A percentile compares a stretch with the other conserved stretches of the same genome.
Evolutionary conservation across 2,888 invertebrate species (phyloP).

Genomic region (Zootermopsis nevadensis): DNA sequence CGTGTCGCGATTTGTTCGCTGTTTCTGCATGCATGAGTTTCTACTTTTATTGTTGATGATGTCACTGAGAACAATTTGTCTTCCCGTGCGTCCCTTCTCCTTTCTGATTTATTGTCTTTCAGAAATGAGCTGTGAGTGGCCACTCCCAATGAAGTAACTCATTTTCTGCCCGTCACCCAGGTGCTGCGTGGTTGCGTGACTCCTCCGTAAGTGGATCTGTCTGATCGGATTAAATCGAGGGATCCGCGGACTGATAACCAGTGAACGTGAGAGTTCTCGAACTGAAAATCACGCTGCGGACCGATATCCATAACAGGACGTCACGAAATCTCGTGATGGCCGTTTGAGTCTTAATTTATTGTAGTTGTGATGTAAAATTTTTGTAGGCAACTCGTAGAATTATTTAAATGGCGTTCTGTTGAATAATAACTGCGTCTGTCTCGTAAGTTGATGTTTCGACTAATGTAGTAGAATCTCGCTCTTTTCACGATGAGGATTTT

Average conservation of each 20-base stretch:
- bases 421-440: background rate
- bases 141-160: conserved; percentile 26
- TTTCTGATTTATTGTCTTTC: conserved; percentile 32
- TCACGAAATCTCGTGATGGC: background rate
- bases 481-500: too few species aligned
- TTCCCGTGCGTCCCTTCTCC: conserved; percentile 15
- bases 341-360: background rate
- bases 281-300: conserved; percentile 20
- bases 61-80: conserved; percentile 19
- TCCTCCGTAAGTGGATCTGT: conserved; percentile 28
- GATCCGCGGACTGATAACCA: background rate
- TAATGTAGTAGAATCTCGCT: background rate
- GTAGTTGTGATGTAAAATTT: conserved; percentile 2
- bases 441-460: background rate
- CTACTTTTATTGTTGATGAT: background rate
- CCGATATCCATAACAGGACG: background rate
- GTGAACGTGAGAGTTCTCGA: conserved; percentile 19
- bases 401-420: background rate
- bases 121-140: conserved; percentile 47
- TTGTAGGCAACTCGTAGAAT: background rate
- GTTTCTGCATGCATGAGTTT: background rate
- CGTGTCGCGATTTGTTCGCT: too few species aligned
- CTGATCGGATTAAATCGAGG: conserved; percentile 23
- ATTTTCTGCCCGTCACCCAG: conserved; percentile 46
- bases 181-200: conserved; percentile 45